Percentiles rank a stretch among this genome's conserved stretches.
Conservation (phyloP, 2,113 vertebrate species). For the Mungos mungo region DNA sequence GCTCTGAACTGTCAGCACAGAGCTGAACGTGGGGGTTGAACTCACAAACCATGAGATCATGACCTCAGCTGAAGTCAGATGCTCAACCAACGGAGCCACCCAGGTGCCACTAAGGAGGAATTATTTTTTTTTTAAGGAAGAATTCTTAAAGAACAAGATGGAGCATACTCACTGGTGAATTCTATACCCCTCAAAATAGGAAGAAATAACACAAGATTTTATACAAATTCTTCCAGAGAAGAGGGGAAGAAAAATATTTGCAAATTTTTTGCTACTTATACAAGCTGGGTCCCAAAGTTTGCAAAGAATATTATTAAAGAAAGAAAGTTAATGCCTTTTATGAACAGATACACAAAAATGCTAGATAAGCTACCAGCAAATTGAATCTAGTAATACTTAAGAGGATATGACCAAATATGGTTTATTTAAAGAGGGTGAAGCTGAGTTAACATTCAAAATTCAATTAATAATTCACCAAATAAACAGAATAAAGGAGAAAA, state of each 20-base stretch:
- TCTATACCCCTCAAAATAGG: not conserved
- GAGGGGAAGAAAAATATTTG: not conserved
- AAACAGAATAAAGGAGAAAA: not conserved
- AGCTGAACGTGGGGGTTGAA: too few species aligned
- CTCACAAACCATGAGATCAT: too few species aligned
- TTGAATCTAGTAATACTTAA: not conserved
- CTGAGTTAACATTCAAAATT: not conserved
- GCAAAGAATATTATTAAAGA: not conserved
- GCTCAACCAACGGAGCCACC: too few species aligned
- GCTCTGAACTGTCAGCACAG: too few species aligned
- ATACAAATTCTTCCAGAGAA: not conserved
- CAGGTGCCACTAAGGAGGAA: not conserved
- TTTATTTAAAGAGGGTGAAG: not conserved
- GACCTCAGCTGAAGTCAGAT: too few species aligned
- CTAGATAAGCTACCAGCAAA: not conserved
- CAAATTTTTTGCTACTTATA: not conserved
- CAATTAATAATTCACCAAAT: not conserved
- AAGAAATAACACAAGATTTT: not conserved
- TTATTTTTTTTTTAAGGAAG: not conserved
- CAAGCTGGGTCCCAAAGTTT: not conserved
- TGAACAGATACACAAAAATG: not conserved
- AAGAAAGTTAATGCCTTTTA: not conserved
- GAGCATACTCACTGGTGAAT: not conserved
- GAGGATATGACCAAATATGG: not conserved
- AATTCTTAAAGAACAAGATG: not conserved